Percentiles rank a stretch among this genome's conserved stretches.
Conservation (phyloP, 2,797 vertebrate genomes). For the Ispidina lecontei region DNA sequence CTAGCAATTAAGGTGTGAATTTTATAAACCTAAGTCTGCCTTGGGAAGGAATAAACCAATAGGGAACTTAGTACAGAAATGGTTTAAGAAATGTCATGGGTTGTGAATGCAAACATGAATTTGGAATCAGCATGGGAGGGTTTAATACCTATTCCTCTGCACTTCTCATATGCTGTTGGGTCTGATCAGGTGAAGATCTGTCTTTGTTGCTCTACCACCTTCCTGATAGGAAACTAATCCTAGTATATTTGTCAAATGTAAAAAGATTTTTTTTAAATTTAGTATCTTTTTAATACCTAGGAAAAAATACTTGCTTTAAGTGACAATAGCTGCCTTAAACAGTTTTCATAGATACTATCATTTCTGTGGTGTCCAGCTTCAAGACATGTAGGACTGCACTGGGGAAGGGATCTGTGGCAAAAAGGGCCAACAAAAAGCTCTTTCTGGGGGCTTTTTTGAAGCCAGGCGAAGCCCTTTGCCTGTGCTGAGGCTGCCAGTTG, state of each 20-base stretch:
- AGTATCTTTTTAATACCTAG: background rate
- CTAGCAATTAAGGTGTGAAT: background rate
- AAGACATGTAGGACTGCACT: no score
- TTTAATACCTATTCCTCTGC: background rate
- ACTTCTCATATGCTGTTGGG: background rate
- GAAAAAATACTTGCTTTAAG: background rate
- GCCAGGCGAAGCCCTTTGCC: no score
- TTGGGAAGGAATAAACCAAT: conserved; percentile 7
- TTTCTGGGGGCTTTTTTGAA: no score
- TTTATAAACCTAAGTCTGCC: background rate
- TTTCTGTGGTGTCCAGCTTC: no score
- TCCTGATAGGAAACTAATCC: background rate
- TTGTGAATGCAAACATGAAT: background rate
- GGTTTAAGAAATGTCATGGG: background rate
- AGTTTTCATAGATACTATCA: background rate
- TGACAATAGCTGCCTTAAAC: background rate
- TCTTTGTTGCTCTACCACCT: background rate
- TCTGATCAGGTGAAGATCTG: background rate
- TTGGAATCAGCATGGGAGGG: background rate
- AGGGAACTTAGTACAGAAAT: background rate
- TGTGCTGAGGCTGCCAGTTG: no score
- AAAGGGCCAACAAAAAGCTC: no score
- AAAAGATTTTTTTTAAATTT: background rate
- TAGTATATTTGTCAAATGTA: background rate
- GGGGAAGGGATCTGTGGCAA: no score